Evolutionary conservation across 1,140 invertebrate species (phyloP).

Genomic region (Linepithema humile): DNA sequence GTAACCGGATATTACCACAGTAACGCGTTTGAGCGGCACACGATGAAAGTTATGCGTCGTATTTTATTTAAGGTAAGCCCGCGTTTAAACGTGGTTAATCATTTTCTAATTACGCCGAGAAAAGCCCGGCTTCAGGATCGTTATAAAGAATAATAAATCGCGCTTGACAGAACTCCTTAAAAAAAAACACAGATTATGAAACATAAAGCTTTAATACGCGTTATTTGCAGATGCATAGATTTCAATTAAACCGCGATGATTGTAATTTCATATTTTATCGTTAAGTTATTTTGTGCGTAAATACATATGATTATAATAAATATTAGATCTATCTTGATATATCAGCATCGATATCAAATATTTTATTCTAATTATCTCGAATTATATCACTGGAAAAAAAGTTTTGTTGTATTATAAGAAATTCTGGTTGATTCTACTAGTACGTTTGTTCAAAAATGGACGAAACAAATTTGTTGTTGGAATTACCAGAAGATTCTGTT

Average conservation of each 20-base stretch:
- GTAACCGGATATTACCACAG: conserved; percentile 44
- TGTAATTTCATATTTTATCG: not conserved
- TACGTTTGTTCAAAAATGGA: too few relatives aligned
- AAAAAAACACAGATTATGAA: not conserved
- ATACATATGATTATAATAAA: not conserved
- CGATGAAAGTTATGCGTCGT: conserved; percentile 19
- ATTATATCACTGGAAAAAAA: too few relatives aligned
- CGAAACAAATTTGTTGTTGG: too few relatives aligned
- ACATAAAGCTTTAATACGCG: not conserved
- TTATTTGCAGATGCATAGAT: not conserved
- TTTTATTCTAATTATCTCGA: too few relatives aligned
- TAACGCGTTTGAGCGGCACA: conserved; percentile 6
- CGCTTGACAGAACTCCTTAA: not conserved
- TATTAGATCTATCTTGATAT: not conserved
- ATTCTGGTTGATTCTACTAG: too few relatives aligned
- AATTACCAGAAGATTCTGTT: too few relatives aligned
- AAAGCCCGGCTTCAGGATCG: conserved; percentile 1
- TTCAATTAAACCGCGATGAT: not conserved
- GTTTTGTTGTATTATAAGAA: too few relatives aligned
- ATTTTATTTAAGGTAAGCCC: conserved; percentile 39
- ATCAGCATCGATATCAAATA: too few relatives aligned
- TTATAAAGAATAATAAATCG: not conserved
- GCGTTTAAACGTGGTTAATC: not conserved
- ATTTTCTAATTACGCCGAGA: conserved; percentile 24
- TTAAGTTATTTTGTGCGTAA: not conserved